Conservation (phyloP, 2,113 vertebrate species). For the Microcebus griseorufus region DNA sequence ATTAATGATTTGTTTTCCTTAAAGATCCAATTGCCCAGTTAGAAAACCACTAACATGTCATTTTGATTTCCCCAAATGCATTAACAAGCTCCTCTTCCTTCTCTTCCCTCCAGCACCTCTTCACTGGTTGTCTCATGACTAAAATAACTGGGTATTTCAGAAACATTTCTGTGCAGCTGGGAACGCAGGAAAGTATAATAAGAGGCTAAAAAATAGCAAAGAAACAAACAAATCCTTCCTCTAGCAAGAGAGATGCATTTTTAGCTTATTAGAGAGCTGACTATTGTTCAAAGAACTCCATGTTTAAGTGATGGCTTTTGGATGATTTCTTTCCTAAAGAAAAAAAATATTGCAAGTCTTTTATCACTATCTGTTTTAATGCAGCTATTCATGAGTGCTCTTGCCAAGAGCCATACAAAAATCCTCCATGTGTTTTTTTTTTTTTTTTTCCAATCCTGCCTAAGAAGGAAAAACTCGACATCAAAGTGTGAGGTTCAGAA, state of each 20-base stretch:
- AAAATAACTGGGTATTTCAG: slow-evolving; percentile 44
- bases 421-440: slow-evolving; percentile 72
- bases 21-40: slow-evolving; percentile 44
- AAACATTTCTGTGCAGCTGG: slow-evolving; percentile 53
- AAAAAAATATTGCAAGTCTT: slow-evolving; percentile 79
- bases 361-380: slow-evolving; percentile 83
- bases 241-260: slow-evolving; percentile 70
- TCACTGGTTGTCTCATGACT: neutral
- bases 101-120: neutral
- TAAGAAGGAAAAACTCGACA: slow-evolving; percentile 81
- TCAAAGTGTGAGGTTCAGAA: slow-evolving; percentile 84
- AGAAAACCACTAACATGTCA: slow-evolving; percentile 51
- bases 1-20: slow-evolving; percentile 57
- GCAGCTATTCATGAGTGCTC: slow-evolving; percentile 83
- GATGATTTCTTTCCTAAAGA: slow-evolving; percentile 69
- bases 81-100: neutral
- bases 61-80: slow-evolving; percentile 56
- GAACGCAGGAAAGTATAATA: slow-evolving; percentile 10
- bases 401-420: slow-evolving; percentile 84
- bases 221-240: slow-evolving; percentile 69
- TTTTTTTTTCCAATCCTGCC: slow-evolving; percentile 48
- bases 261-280: slow-evolving; percentile 79
- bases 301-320: slow-evolving; percentile 80
- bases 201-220: slow-evolving; percentile 75
- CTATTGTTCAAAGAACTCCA: slow-evolving; percentile 79